Evolutionary conservation across 1,140 invertebrate species (phyloP).

Genomic region (Dendrolimus kikuchii): DNA sequence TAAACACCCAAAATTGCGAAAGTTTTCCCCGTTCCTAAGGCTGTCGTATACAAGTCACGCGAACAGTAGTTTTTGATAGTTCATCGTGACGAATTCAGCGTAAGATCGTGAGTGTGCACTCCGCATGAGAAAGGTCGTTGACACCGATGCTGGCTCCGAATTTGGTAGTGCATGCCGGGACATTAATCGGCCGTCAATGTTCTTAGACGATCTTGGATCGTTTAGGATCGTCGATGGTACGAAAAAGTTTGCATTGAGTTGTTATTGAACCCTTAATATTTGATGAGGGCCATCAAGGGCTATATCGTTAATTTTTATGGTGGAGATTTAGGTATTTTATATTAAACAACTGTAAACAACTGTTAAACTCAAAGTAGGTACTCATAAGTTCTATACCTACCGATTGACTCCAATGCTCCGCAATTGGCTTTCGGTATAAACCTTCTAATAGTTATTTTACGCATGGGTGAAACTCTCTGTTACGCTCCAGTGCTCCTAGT

Average conservation of each 20-base stretch:
- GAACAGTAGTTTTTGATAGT: too few relatives aligned
- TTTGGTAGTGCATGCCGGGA: conserved; percentile 44
- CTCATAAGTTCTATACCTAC: not conserved
- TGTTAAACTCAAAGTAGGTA: not conserved
- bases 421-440: conserved; percentile 23
- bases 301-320: too few relatives aligned
- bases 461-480: conserved; percentile 36
- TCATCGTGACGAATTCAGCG: conserved; percentile 3
- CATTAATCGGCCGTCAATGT: conserved; percentile 52
- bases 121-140: conserved; percentile 42
- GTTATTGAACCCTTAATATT: too few relatives aligned
- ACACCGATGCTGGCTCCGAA: conserved; percentile 46
- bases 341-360: not conserved
- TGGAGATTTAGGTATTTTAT: too few relatives aligned
- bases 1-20: too few relatives aligned
- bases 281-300: too few relatives aligned
- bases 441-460: conserved; percentile 41
- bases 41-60: too few relatives aligned
- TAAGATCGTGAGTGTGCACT: conserved; percentile 31
- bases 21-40: too few relatives aligned
- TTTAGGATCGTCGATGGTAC: too few relatives aligned
- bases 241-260: too few relatives aligned
- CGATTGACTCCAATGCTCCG: conserved; percentile 8
- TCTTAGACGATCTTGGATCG: conserved; percentile 11
- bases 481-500: conserved; percentile 42